A percentile compares a stretch with the other conserved stretches of the same genome.
These are phyloP conservation scores for Mythimna albipuncta DNA, from an alignment of 2,888 invertebrate species.

Conservation along the genomic window DNA sequence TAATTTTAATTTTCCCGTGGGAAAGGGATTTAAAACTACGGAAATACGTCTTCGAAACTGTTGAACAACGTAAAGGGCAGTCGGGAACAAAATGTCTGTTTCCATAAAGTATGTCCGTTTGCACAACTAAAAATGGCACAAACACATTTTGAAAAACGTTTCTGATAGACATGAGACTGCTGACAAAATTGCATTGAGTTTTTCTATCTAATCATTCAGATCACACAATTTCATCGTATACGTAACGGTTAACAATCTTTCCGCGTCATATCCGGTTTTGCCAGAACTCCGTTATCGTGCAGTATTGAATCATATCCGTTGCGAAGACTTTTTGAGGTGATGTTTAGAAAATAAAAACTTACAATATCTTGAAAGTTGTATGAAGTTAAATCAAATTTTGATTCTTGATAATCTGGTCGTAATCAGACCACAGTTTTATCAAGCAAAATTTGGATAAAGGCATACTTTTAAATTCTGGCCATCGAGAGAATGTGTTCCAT, in stretches of 20 bases:
- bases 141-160: not conserved
- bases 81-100: not conserved
- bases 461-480: not conserved
- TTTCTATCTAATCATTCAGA: conserved; percentile 9
- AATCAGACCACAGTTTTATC: not conserved
- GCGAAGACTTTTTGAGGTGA: not conserved
- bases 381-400: not conserved
- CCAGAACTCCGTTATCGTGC: not conserved
- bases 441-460: not conserved
- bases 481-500: not conserved
- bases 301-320: conserved; percentile 20
- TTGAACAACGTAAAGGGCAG: not conserved
- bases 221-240: conserved; percentile 9
- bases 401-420: not conserved
- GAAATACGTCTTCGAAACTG: too few relatives aligned
- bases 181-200: not conserved
- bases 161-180: conserved; percentile 1
- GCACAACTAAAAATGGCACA: not conserved
- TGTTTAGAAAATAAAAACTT: not conserved
- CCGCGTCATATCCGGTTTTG: conserved; percentile 19
- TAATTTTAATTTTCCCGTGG: too few relatives aligned
- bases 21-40: too few relatives aligned
- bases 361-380: not conserved
- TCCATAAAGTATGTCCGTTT: not conserved
- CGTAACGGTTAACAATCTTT: not conserved